Evolutionary conservation across 2,888 invertebrate species (phyloP), one percentile per base, ranked within the genome.

Genomic region (Oxyscelio sp.): DNA sequence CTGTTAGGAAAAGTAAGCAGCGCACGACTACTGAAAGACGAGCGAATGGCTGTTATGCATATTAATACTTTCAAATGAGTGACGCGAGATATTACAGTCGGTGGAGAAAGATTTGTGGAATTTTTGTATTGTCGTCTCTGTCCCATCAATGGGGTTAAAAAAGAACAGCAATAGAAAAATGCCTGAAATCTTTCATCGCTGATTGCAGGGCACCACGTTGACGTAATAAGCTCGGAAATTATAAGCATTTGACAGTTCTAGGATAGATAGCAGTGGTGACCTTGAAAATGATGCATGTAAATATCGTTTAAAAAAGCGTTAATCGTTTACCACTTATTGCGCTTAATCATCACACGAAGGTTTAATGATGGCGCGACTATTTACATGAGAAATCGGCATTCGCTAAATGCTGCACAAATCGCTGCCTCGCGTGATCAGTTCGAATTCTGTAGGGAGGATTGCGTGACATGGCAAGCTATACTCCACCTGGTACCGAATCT

Each of bases 401-500:
- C 52, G 52, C 19, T 71, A 22, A 71, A 24, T 22, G 54, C 22
- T 15, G 43, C 22, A n/a, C 65, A 56, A 70, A 78, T 61, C 54
- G 54, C 34, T 9, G 11, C 4, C 59, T 78, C 45, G 78, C 78
- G 78, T 78, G 78, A 31, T 27, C 38, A 24, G 45, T 4, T 17
- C 9, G 50, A 56, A 52, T 59, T 15, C 71, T 6, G 2, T 24
- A 21, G 9, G n/a, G 38, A 48, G 21, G 59, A 0, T 78, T 22
- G 59, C 77, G 77, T 78, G 77, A 78, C 68, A 9, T 8, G 19
- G 11, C 19, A 1, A 45, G 8, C 45, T 59, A 43, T 52, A 68
- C 77, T 50, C 50, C 66, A 27, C 75, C 75, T 77, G 66, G 66
- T 59, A 66, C 75, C 66, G 17, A 17, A 59, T 66, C 66, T 50